phyloP scores from a whole-genome alignment of 2,888 invertebrate genomes.

The Escarpia spicata region DNA sequence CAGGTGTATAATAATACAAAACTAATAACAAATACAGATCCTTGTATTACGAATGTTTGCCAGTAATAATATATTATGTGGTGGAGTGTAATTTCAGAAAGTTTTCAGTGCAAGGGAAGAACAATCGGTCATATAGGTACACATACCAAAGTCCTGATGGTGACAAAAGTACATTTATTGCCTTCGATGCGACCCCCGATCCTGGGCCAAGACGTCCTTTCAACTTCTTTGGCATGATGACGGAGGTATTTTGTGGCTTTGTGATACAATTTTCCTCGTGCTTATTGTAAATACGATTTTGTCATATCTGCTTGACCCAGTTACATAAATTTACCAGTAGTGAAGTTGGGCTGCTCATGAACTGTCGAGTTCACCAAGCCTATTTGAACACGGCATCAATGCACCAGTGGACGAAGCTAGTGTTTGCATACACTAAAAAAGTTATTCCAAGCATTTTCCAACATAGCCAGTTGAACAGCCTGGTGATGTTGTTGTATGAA shows the following conservation, averaged over 20 bases:
- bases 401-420: too few relatives aligned
- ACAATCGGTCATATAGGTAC: slow-evolving; percentile 80
- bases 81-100: slow-evolving; percentile 63
- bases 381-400: too few relatives aligned
- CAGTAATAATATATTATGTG: background rate
- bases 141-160: slow-evolving; percentile 70
- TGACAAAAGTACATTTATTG: slow-evolving; percentile 82
- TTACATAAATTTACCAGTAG: background rate
- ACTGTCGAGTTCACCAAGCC: too few relatives aligned
- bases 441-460: too few relatives aligned
- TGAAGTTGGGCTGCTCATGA: too few relatives aligned
- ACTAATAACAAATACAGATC: background rate
- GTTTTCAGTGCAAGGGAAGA: slow-evolving; percentile 81
- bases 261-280: slow-evolving; percentile 18
- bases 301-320: too few relatives aligned
- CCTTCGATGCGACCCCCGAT: slow-evolving; percentile 85
- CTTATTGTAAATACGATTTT: too few relatives aligned
- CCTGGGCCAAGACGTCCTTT: slow-evolving; percentile 88
- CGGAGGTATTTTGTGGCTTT: slow-evolving; percentile 49
- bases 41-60: background rate
- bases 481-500: background rate
- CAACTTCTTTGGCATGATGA: slow-evolving; percentile 82
- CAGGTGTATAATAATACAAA: too few relatives aligned
- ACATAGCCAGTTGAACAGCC: too few relatives aligned
- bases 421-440: too few relatives aligned